Percentiles rank a stretch among this genome's conserved stretches.
phyloP scores from a whole-genome alignment of 2,797 vertebrate genomes.

The Schizothorax lantsangensis region DNA sequence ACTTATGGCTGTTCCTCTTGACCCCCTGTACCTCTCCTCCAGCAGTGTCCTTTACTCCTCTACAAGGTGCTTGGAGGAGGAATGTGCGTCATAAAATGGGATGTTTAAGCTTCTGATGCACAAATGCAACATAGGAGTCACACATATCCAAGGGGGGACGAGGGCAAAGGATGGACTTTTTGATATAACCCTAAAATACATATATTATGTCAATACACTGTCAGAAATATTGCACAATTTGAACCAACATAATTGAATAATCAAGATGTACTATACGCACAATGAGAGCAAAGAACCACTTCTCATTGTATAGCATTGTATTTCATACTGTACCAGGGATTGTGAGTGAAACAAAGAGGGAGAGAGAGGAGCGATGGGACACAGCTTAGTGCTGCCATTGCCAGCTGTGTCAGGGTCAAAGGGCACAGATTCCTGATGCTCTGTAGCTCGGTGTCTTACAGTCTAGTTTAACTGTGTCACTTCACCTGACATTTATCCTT shows the following conservation, averaged over 20 bases:
- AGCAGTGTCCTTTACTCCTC: slow-evolving; percentile 54
- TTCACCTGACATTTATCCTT: background rate
- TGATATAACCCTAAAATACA: background rate
- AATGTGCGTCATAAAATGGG: slow-evolving; percentile 35
- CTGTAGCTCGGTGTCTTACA: background rate
- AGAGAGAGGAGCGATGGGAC: slow-evolving; percentile 26
- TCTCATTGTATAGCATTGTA: background rate
- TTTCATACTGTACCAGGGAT: background rate
- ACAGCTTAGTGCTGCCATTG: slow-evolving; percentile 52
- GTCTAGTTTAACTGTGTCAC: slow-evolving; percentile 8
- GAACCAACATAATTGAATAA: background rate
- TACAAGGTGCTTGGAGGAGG: slow-evolving; percentile 55
- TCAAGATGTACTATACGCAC: background rate
- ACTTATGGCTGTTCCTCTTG: slow-evolving; percentile 42
- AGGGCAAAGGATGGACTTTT: background rate
- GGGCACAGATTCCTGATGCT: slow-evolving; percentile 48
- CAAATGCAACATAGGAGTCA: background rate
- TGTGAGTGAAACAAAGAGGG: slow-evolving; percentile 23
- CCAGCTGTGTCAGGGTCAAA: slow-evolving; percentile 61
- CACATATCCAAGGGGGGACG: background rate
- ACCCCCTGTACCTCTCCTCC: slow-evolving; percentile 23
- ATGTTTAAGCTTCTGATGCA: slow-evolving; percentile 9
- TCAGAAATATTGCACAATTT: background rate
- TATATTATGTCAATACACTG: background rate
- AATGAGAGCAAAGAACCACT: background rate